Base-by-base conservation (phyloP, 2,888 invertebrate species). In the Lobophora halterata region DNA sequence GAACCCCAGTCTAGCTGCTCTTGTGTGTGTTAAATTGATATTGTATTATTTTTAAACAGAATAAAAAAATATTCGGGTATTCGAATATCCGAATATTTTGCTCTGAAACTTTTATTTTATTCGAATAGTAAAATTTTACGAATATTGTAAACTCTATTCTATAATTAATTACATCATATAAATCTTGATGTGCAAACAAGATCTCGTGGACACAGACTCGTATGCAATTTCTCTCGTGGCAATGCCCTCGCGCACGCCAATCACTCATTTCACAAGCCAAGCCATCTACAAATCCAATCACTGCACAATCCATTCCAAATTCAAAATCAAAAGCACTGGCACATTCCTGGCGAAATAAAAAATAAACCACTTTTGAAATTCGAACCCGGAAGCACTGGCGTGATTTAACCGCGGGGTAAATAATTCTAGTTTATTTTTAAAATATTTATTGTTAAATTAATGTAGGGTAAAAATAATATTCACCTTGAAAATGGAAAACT, bases 401-500 rank as follows among this genome's bases (percentile, higher is more conserved):
- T 2, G n/a, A n/a, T n/a, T n/a, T n/a, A n/a, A n/a, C n/a, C n/a
- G n/a, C n/a, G n/a, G n/a, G n/a, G n/a, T n/a, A n/a, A n/a, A n/a
- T n/a, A n/a, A n/a, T n/a, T n/a, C n/a, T n/a, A n/a, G n/a, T n/a
- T n/a, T n/a, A n/a, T n/a, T n/a, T n/a, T n/a, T n/a, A n/a, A n/a
- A n/a, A n/a, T n/a, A n/a, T n/a, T n/a, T n/a, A n/a, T n/a, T n/a
- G n/a, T n/a, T n/a, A n/a, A n/a, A n/a, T n/a, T n/a, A n/a, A n/a
- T n/a, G n/a, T n/a, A n/a, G n/a, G n/a, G n/a, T 8, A 46, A 49
- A 60, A 60, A 55, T 46, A 51, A 58, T 56, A 73, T 55, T 81
- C 81, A 87, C 86, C 86, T 87, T 78, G 70, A 50, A 75, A 87
- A 58, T 82, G 61, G 68, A 87, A 87, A 64, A 85, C 62, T 64